These are phyloP conservation scores for Eremobia ochroleuca DNA, from an alignment of 2,888 invertebrate genomes.

Conservation along the genomic window DNA sequence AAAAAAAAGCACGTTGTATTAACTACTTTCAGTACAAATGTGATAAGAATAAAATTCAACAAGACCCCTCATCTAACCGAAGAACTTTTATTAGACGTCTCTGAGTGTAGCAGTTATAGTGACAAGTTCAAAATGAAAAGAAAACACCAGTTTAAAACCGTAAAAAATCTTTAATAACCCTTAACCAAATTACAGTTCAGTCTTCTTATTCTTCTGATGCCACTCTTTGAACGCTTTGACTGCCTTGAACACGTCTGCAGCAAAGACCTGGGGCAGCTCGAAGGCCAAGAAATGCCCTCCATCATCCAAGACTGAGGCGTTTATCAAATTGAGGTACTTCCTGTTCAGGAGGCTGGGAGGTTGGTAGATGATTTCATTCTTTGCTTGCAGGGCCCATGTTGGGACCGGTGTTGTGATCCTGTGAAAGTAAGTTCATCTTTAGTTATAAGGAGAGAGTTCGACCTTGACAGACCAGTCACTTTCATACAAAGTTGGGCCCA, in stretches of 20 bases:
- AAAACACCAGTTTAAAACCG: slow-evolving; percentile 20
- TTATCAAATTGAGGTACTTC: slow-evolving; percentile 92
- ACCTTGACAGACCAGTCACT: no score
- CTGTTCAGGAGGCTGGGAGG: slow-evolving; percentile 90
- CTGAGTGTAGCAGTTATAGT: no score
- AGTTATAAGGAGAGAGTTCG: no score
- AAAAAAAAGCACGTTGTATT: no score
- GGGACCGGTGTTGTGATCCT: slow-evolving; percentile 87
- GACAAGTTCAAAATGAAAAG: neutral
- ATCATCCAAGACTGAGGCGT: slow-evolving; percentile 91
- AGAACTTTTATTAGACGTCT: no score
- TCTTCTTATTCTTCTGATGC: slow-evolving; percentile 70
- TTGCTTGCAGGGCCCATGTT: slow-evolving; percentile 93
- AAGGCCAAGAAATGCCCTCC: slow-evolving; percentile 97
- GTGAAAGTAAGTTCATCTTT: slow-evolving; percentile 9
- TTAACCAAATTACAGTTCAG: slow-evolving; percentile 72
- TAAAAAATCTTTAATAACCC: slow-evolving; percentile 57
- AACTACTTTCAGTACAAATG: no score
- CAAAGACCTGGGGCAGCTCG: slow-evolving; percentile 93
- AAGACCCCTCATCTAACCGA: no score
- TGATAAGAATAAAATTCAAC: no score
- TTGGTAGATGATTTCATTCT: slow-evolving; percentile 92
- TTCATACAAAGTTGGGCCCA: no score
- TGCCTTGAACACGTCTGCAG: slow-evolving; percentile 92
- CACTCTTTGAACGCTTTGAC: slow-evolving; percentile 77